Evolutionary conservation across 2,888 invertebrate species (phyloP).

Genomic region (Xylophagus ater): DNA sequence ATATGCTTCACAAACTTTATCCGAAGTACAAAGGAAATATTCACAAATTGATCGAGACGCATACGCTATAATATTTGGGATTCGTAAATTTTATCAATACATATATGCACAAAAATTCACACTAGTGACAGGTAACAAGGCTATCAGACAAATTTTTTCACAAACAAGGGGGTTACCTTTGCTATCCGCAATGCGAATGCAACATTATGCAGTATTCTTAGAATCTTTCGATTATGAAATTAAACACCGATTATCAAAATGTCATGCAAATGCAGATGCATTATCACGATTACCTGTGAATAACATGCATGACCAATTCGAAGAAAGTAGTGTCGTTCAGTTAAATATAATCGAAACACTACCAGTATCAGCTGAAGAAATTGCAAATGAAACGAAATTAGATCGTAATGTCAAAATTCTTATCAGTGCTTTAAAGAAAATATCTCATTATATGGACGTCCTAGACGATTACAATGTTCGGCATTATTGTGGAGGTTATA

Average conservation of each 20-base stretch:
- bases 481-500: too few relatives aligned
- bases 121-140: slow-evolving; percentile 21
- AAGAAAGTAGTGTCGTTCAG: slow-evolving; percentile 14
- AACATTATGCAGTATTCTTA: slow-evolving; percentile 21
- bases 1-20: slow-evolving; percentile 29
- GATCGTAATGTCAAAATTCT: too few relatives aligned
- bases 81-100: slow-evolving; percentile 31
- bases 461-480: too few relatives aligned
- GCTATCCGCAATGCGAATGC: slow-evolving; percentile 19
- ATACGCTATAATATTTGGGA: slow-evolving; percentile 29
- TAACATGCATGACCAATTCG: slow-evolving; percentile 1
- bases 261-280: slow-evolving; percentile 19
- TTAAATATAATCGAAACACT: slow-evolving; percentile 14
- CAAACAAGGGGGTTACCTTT: slow-evolving; percentile 16
- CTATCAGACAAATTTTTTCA: slow-evolving; percentile 19
- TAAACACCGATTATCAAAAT: slow-evolving; percentile 12
- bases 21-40: slow-evolving; percentile 22
- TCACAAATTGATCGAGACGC: slow-evolving; percentile 26
- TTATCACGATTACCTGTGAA: slow-evolving; percentile 16
- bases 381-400: too few relatives aligned
- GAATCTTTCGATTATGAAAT: slow-evolving; percentile 19
- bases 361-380: slow-evolving; percentile 13
- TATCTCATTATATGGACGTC: too few relatives aligned
- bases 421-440: too few relatives aligned
- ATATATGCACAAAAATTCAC: slow-evolving; percentile 26